Evolutionary conservation across 2,888 invertebrate species (phyloP), one percentile per base, ranked within the genome.

Genomic region (Acleris holmiana): DNA sequence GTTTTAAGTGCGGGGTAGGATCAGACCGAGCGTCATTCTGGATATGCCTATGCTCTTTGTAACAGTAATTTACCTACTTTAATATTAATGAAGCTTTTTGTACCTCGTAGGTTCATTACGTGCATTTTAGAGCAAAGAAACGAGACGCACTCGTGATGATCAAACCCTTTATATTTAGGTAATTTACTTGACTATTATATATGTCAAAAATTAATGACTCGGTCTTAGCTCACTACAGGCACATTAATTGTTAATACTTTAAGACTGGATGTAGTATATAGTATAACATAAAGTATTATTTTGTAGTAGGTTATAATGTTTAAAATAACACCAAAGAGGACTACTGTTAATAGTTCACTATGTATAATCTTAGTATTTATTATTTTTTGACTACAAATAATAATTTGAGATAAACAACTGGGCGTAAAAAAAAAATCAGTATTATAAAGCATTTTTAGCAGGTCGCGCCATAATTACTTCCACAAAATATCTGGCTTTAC

Each of bases 291-390:
- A 47, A 41, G 41, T 58, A 54, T 58, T 64, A 48, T 54, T 58
- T 59, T 57, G 44, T 63, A 56, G 47, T 57, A 58, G 23, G 40
- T 44, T 44, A 48, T 41, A 48, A 59, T 59, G 58, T 59, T 64
- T 48, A 54, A 41, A 51, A 48, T 25, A 74, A 74, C 71, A 76
- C 79, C 78, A 76, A 80, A 77, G 76, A 67, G 73, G 54, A 66
- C 73, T 73, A 75, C 64, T 73, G 73, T 76, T 78, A 74, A 67
- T 68, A 68, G 69, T 29, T 69, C 64, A 56, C 57, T 67, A 71
- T 73, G 73, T 76, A 70, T 74, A 74, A 61, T 55, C 59, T 21
- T 65, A 60, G 50, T 61, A 29, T 10, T 29, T 29, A 29, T 29
- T 29, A 29, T 29, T 10, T 29, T 29, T 29, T 29, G 29, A 29